Percentiles rank a stretch among this genome's conserved stretches.
Conservation (phyloP, 1,140 invertebrate species). For the Stegodyphus dumicola region DNA sequence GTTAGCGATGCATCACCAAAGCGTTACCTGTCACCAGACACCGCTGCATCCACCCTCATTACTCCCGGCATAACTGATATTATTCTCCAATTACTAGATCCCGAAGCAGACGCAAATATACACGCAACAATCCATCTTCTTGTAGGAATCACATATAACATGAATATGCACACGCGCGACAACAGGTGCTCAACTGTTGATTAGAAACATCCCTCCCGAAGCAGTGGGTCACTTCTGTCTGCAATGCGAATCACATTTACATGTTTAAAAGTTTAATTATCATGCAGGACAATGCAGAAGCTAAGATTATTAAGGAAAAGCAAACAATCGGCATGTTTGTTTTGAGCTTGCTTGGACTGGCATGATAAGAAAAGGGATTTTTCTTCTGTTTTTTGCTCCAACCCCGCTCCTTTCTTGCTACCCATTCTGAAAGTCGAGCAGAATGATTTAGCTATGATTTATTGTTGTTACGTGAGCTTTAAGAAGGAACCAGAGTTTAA, state of each 20-base stretch:
- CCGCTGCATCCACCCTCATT: background rate
- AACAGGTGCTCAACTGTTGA: conserved; percentile 58
- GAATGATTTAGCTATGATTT: too few species aligned
- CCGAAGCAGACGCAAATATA: background rate
- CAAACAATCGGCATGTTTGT: conserved; percentile 48
- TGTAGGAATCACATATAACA: too few species aligned
- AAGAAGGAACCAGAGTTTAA: too few species aligned
- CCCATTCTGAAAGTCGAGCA: too few species aligned
- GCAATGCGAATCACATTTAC: conserved; percentile 51
- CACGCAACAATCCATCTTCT: background rate
- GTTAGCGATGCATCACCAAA: too few species aligned
- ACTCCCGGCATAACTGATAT: background rate
- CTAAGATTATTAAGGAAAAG: conserved; percentile 43
- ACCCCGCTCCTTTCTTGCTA: too few species aligned
- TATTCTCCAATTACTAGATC: background rate
- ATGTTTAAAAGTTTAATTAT: conserved; percentile 56
- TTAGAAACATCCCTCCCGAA: conserved; percentile 36
- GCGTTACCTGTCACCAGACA: background rate
- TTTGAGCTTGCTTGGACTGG: conserved; percentile 44
- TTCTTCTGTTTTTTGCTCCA: too few species aligned
- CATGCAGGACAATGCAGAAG: conserved; percentile 34
- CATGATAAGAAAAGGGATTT: conserved; percentile 39
- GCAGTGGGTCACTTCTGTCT: conserved; percentile 5
- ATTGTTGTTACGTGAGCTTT: too few species aligned
- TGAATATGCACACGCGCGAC: background rate